phyloP scores from a whole-genome alignment of 64 coral and sea anemone genomes.

The Platygyra sinensis region DNA sequence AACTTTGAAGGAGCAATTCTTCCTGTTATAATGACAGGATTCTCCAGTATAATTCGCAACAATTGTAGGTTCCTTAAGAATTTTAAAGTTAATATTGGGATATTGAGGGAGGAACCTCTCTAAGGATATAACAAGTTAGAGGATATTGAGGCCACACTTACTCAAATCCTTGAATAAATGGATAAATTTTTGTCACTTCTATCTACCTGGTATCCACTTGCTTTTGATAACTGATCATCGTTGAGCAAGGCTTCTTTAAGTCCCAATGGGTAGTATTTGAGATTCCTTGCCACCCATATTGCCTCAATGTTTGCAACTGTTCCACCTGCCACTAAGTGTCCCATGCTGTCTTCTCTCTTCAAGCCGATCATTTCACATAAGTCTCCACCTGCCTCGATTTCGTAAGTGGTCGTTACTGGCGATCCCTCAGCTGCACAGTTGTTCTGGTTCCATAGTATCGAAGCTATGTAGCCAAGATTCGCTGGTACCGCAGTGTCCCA shows the following conservation, averaged over 20 bases:
- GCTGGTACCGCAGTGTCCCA: conserved; percentile 76
- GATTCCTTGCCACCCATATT: conserved; percentile 82
- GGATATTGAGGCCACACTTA: too few species aligned
- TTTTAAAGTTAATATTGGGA: too few species aligned
- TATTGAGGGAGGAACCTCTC: too few species aligned
- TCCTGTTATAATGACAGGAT: too few species aligned
- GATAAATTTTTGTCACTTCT: neutral
- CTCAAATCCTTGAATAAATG: too few species aligned
- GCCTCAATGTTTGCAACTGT: conserved; percentile 76
- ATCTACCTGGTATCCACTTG: conserved; percentile 8
- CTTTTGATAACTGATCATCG: conserved; percentile 26
- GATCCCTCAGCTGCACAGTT: conserved; percentile 73
- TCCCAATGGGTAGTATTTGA: conserved; percentile 72
- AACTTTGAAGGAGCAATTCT: too few species aligned
- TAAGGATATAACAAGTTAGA: too few species aligned
- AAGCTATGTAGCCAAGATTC: conserved; percentile 75
- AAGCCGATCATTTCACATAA: conserved; percentile 67
- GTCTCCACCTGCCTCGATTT: conserved; percentile 61
- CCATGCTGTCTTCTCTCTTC: conserved; percentile 36
- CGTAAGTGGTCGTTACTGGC: conserved; percentile 47
- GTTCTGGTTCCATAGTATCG: conserved; percentile 77
- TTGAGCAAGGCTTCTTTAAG: conserved; percentile 63
- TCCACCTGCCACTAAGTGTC: conserved; percentile 66
- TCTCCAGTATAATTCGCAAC: too few species aligned
- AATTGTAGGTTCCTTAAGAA: too few species aligned